These are phyloP conservation scores for Nicator chloris DNA, from an alignment of 2,113 vertebrate genomes.

Conservation along the genomic window DNA sequence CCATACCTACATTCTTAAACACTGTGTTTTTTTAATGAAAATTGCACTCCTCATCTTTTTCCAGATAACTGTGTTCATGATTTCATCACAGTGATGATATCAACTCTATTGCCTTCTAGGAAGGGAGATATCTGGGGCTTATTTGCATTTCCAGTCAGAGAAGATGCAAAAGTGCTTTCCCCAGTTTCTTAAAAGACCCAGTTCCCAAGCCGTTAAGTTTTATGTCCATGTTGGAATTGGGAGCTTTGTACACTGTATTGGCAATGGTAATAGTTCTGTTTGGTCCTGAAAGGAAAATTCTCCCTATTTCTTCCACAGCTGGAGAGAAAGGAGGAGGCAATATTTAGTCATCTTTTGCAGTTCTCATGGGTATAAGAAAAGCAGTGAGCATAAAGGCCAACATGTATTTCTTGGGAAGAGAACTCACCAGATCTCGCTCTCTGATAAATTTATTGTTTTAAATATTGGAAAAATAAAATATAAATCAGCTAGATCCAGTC, in stretches of 20 bases:
- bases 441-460: not conserved
- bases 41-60: not conserved
- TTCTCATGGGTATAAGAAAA: not conserved
- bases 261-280: not conserved
- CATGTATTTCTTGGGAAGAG: not conserved
- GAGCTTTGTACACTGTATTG: not conserved
- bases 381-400: not conserved
- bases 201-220: not conserved
- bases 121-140: not conserved
- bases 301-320: not conserved
- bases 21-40: accelerated
- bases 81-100: not conserved
- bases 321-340: not conserved
- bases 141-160: not conserved
- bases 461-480: not conserved
- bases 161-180: not conserved
- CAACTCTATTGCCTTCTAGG: not conserved
- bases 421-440: not conserved
- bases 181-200: not conserved
- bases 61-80: not conserved
- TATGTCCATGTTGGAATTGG: not conserved
- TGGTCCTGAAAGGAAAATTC: not conserved
- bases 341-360: not conserved
- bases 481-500: not conserved
- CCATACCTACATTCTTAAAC: not conserved